Conservation (phyloP, 1,140 invertebrate species). For the Pseudomyrmex pallidus region DNA sequence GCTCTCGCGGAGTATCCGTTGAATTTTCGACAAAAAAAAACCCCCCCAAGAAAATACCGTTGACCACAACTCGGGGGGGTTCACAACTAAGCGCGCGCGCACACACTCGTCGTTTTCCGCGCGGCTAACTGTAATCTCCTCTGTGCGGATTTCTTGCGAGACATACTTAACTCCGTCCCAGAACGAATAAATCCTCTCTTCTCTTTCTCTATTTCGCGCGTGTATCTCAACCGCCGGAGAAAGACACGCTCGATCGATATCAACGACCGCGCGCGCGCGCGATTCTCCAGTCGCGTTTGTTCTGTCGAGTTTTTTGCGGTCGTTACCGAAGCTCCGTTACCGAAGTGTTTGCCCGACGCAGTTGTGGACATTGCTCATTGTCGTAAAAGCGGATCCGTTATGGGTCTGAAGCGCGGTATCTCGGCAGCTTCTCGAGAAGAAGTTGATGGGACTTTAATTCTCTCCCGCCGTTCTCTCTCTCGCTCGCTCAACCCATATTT, state of each 20-base stretch:
- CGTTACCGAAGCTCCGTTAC: not conserved
- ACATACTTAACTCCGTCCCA: slow-evolving; percentile 63
- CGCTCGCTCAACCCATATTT: slow-evolving; percentile 20
- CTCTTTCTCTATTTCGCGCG: slow-evolving; percentile 19
- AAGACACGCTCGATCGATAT: not conserved
- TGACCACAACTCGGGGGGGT: not conserved
- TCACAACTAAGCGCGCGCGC: not conserved
- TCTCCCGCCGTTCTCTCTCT: not conserved
- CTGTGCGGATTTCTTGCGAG: slow-evolving; percentile 19
- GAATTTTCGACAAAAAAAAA: slow-evolving; percentile 42
- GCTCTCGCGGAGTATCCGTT: not conserved
- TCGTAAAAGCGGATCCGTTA: slow-evolving; percentile 25
- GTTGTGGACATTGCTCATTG: slow-evolving; percentile 5
- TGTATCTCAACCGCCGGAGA: not conserved
- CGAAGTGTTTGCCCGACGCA: slow-evolving; percentile 9
- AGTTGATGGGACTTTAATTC: slow-evolving; percentile 12
- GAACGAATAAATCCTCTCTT: slow-evolving; percentile 59
- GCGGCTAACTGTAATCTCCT: slow-evolving; percentile 66
- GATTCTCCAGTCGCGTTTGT: not conserved
- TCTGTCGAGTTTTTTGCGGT: not conserved
- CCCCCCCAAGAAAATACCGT: slow-evolving; percentile 52
- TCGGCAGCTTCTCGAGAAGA: not conserved
- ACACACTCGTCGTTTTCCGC: slow-evolving; percentile 36
- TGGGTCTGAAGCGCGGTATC: slow-evolving; percentile 4
- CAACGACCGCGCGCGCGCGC: not conserved